phyloP scores from a whole-genome alignment of 2,113 vertebrate species.

The Mionectes macconnelli region DNA sequence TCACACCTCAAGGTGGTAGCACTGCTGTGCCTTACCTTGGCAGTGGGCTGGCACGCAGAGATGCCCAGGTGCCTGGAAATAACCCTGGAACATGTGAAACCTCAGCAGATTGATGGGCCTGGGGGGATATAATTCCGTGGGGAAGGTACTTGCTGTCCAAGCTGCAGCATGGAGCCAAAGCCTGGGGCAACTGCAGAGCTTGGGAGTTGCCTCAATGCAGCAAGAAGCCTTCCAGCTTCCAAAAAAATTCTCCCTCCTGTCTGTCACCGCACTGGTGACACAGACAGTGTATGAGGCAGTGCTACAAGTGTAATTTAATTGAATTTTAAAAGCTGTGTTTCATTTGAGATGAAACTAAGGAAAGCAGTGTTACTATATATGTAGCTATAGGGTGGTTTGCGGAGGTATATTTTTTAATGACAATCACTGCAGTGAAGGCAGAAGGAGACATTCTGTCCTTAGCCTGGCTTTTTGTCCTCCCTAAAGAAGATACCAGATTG shows the following conservation, averaged over 20 bases:
- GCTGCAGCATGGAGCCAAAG: neutral
- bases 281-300: accelerated
- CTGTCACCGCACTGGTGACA: neutral
- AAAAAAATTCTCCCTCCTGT: neutral
- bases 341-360: neutral
- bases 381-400: neutral
- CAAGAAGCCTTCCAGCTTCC: neutral
- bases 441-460: neutral
- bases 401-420: neutral
- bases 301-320: neutral
- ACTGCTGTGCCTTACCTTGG: neutral
- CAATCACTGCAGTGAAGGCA: neutral
- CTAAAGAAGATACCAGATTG: neutral
- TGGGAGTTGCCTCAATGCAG: accelerated
- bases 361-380: neutral
- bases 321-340: neutral
- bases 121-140: neutral
- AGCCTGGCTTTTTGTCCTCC: neutral
- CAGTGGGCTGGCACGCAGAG: neutral
- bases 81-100: neutral
- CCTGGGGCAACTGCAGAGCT: neutral
- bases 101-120: neutral
- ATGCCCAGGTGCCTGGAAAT: neutral
- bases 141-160: neutral
- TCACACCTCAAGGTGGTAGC: accelerated